Conservation (phyloP, 2,113 vertebrate species). For the Telmatochromis bifrenatus region DNA sequence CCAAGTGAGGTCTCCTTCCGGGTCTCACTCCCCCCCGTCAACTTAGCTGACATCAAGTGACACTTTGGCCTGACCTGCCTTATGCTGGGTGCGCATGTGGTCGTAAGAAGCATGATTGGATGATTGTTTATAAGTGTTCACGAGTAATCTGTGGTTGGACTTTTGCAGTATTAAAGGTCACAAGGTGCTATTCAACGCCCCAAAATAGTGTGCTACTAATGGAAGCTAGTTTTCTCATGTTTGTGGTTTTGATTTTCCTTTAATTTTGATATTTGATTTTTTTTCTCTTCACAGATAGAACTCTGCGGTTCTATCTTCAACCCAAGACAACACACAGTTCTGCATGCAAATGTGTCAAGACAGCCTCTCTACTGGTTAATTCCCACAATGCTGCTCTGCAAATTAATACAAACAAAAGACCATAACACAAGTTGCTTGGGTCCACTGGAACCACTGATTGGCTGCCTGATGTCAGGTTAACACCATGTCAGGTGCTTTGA, state of each 20-base stretch:
- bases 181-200: background rate
- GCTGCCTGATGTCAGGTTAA: background rate
- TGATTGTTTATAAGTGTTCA: background rate
- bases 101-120: background rate
- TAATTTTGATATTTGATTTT: background rate
- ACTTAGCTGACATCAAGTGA: slow-evolving; percentile 41
- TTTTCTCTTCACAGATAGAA: background rate
- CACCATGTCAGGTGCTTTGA: background rate
- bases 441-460: background rate
- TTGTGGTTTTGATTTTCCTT: background rate
- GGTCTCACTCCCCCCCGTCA: slow-evolving; percentile 38
- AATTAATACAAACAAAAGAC: background rate
- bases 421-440: background rate
- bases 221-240: rapidly evolving
- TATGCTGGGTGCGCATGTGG: background rate
- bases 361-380: rapidly evolving
- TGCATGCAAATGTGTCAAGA: background rate
- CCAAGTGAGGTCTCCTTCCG: slow-evolving; percentile 46
- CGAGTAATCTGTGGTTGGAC: background rate
- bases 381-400: background rate
- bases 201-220: background rate
- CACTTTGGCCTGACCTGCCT: slow-evolving; percentile 43
- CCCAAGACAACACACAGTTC: background rate
- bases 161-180: background rate
- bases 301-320: rapidly evolving